A percentile compares a stretch with the other conserved stretches of the same genome.
phyloP scores from a whole-genome alignment of 2,797 vertebrate genomes.

The Hippoglossus hippoglossus region DNA sequence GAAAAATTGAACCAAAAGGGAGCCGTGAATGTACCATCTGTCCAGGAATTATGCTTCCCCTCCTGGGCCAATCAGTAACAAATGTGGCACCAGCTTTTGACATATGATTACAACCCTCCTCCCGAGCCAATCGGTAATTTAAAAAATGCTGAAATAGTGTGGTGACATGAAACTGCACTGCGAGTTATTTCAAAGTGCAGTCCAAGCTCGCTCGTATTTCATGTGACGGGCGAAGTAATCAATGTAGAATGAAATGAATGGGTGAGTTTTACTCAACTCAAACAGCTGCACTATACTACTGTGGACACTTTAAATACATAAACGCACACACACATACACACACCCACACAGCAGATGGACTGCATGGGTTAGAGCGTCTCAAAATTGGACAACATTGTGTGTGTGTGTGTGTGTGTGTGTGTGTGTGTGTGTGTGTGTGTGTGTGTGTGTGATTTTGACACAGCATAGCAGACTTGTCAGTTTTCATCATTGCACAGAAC shows the following conservation, averaged over 20 bases:
- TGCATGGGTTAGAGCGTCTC: too few species aligned
- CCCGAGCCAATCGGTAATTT: conserved; percentile 2
- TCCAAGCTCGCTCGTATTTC: conserved; percentile 1
- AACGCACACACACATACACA: not conserved
- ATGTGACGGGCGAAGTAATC: conserved; percentile 5
- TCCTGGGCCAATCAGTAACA: conserved; percentile 1
- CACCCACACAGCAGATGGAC: too few species aligned
- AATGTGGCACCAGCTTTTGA: not conserved
- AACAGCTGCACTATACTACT: too few species aligned
- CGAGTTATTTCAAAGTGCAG: conserved; percentile 3
- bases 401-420: not conserved
- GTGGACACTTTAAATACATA: too few species aligned
- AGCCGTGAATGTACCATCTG: conserved; percentile 14
- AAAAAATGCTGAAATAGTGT: conserved; percentile 20
- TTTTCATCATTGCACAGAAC: conserved; percentile 19
- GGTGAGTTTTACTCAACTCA: not conserved
- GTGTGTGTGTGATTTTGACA: conserved; percentile 4
- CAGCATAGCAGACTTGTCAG: conserved; percentile 5
- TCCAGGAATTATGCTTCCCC: not conserved
- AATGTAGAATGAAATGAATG: conserved; percentile 4
- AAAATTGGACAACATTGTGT: too few species aligned
- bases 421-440: not conserved
- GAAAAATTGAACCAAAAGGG: conserved; percentile 10
- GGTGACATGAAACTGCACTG: not conserved
- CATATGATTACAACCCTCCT: not conserved